Base-by-base conservation (phyloP, 2,113 vertebrate genomes). In the Fulmarus glacialis region DNA sequence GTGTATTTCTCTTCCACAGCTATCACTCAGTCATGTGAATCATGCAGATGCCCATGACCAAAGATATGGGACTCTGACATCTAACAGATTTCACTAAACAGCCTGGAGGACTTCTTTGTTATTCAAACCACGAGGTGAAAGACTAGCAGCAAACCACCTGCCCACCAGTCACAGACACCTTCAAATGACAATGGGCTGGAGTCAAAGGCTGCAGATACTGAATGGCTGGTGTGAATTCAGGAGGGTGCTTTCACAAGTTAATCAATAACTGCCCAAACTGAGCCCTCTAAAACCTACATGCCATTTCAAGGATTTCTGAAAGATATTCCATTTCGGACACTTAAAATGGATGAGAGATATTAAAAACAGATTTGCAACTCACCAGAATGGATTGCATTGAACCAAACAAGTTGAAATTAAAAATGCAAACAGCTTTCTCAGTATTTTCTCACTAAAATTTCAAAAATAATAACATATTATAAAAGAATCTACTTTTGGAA, bases 121-220 rank as follows among this genome's bases (percentile, higher is more conserved):
- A 94, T 95, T 94, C 70, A 97, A 94, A 91, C 38, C 34, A 43
- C 0, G 52, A 95, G 40, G 75, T 42, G 55, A 92, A 95, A 95
- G 94, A 95, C 45, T 11, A 72, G 66, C 62, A 94, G 47, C 32
- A 87, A 58, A 59, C 45, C 84, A 91, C 64, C 80, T 50, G 22
- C 95, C 89, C 90, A 90, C 16, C 70, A 74, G 47, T 80, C 70
- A 43, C 72, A 63, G 58, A 52, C 15, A 81, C 26, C 53, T 58
- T 53, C 75, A 32, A 93, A 70, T 2, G 67, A 93, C 90, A 81
- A 58, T 71, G 73, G 58, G 11, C 58, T 91, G 60, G 2, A 90
- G 63, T 92, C 72, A 96, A 88, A 90, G 82, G 64, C 87, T 87
- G 38, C 48, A 68, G 52, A 75, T n/a, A 23, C 72, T 89, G 40